Percentiles rank a stretch among this genome's conserved stretches.
These are phyloP conservation scores for Gisinianus flammeolus DNA, from an alignment of 2,888 invertebrate genomes.

Conservation along the genomic window DNA sequence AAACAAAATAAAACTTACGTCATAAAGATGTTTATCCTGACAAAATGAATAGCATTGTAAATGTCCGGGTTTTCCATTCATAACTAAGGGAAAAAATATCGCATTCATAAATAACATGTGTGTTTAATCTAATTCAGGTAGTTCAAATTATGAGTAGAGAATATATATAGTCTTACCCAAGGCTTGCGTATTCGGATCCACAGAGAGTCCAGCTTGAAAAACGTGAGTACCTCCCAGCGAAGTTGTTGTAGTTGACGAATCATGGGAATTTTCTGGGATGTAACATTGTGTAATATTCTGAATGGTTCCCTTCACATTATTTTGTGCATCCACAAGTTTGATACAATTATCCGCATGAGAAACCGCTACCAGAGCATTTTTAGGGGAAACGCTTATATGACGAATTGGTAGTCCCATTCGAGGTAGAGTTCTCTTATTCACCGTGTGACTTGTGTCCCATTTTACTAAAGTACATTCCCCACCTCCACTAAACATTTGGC, in stretches of 20 bases:
- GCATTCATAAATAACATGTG: too few relatives aligned
- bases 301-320: conserved; percentile 67
- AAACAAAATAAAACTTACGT: conserved; percentile 66
- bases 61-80: conserved; percentile 76
- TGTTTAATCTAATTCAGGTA: too few relatives aligned
- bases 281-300: conserved; percentile 73
- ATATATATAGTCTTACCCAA: too few relatives aligned
- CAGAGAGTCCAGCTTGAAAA: conserved; percentile 62
- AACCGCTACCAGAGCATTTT: conserved; percentile 71
- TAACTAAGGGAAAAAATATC: too few relatives aligned
- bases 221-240: conserved; percentile 61
- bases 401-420: conserved; percentile 73
- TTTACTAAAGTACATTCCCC: conserved; percentile 78
- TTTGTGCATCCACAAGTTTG: conserved; percentile 61
- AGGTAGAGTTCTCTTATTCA: conserved; percentile 70
- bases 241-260: conserved; percentile 64
- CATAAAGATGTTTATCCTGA: conserved; percentile 71
- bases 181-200: conserved; percentile 71
- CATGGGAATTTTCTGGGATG: conserved; percentile 63
- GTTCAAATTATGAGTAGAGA: too few relatives aligned
- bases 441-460: conserved; percentile 69
- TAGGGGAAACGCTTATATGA: conserved; percentile 69
- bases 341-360: conserved; percentile 74
- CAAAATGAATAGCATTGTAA: conserved; percentile 75
- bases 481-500: conserved; percentile 77